A percentile compares a stretch with the other conserved stretches of the same genome.
Evolutionary conservation across 2,113 vertebrate genomes (phyloP).

Genomic region (Rhea americana): DNA sequence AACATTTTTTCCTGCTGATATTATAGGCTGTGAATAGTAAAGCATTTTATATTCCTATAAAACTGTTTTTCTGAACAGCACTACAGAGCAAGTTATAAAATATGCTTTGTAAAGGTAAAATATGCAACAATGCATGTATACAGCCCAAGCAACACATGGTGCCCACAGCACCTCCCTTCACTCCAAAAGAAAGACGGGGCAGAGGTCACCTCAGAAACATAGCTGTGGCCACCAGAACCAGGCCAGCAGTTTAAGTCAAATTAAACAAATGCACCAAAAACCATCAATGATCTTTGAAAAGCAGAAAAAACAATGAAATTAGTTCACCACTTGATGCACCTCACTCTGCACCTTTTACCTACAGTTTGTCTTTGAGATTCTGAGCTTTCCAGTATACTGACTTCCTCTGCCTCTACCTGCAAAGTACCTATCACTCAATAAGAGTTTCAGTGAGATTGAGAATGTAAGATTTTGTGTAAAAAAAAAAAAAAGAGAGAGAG

Average conservation of each 20-base stretch:
- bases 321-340: too few relatives aligned
- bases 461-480: too few relatives aligned
- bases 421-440: too few relatives aligned
- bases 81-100: slow-evolving; percentile 8
- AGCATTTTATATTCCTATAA: slow-evolving; percentile 32
- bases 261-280: too few relatives aligned
- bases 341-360: too few relatives aligned
- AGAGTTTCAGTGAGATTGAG: too few relatives aligned
- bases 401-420: too few relatives aligned
- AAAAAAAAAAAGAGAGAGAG: too few relatives aligned
- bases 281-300: too few relatives aligned
- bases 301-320: too few relatives aligned
- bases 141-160: background rate
- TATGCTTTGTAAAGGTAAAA: background rate
- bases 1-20: slow-evolving; percentile 17
- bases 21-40: slow-evolving; percentile 12
- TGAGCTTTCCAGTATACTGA: too few relatives aligned
- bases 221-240: background rate
- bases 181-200: background rate
- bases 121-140: background rate
- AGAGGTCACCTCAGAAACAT: background rate
- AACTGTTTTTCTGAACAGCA: background rate
- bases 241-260: background rate
- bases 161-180: background rate
- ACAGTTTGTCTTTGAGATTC: too few relatives aligned